Base-by-base conservation (phyloP, 2,797 vertebrate species). In the Leptoclinus maculatus region DNA sequence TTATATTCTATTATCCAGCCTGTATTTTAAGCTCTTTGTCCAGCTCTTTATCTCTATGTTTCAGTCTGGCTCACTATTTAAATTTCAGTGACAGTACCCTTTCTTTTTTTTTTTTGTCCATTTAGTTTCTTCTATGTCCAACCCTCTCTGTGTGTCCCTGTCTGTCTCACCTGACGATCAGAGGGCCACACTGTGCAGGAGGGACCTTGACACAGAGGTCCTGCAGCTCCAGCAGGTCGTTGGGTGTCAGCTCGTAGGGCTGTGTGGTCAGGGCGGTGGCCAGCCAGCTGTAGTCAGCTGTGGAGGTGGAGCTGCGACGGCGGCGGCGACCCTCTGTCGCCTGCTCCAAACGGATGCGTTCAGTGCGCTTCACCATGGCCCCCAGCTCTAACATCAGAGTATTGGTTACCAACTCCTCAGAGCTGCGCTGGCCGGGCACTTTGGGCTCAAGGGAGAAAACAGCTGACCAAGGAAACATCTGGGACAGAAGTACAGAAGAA, bases 311-410 rank as follows among this genome's bases (percentile, higher is more conserved):
- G 87, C 91, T 93, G n/a, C 93, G 91, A 0, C 94, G 93, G 2
- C 94, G 90, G 2, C 94, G 92, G 0, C 90, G 87, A 7, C 91
- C 90, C 79, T 94, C 91, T 1, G 89, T 86, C 0, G 88, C 93
- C n/a, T 92, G 89, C 70, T 96, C 95, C 62, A 95, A 81, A 59
- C 85, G 93, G 29, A 96, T 93, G 8, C 95, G 95, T 58, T 96
- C 95, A 0, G 94, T 95, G 8, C 95, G 93, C 79, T 96, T 96
- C 51, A 96, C 93, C 90, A 95, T 95, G 67, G 95, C 93, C 36
- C 94, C 94, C 75, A 97, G 86, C 89, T 97, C 96, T 75, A 96
- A 74, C 95, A 96, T 97, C 69, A 97, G 89, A 2, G 95, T 96
- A 62, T 96, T 95, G 86, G 94, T 95, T 0, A 96, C 96, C 71